Evolutionary conservation across 1,140 invertebrate genomes (phyloP).

Genomic region (Globodera rostochiensis): DNA sequence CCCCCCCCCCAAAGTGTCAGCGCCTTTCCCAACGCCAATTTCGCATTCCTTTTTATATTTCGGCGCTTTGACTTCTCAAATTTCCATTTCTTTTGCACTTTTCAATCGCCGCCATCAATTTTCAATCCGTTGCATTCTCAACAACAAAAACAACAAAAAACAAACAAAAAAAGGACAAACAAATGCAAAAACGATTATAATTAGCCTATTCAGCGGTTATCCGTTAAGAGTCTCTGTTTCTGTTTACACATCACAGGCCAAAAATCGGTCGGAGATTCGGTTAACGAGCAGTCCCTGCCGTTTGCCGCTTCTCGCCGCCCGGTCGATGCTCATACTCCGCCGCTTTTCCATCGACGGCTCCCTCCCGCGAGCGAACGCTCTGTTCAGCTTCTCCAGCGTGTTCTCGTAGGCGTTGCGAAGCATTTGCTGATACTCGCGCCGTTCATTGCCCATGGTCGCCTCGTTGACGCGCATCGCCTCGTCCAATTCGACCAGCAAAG

Average conservation of each 20-base stretch:
- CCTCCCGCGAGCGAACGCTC: background rate
- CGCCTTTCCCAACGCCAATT: too few relatives aligned
- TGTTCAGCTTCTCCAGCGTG: slow-evolving; percentile 42
- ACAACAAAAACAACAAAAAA: background rate
- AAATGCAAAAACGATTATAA: background rate
- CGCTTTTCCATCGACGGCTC: background rate
- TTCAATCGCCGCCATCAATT: too few relatives aligned
- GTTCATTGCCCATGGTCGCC: slow-evolving; percentile 45
- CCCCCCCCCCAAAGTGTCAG: too few relatives aligned
- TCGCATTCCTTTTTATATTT: too few relatives aligned
- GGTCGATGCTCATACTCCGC: background rate
- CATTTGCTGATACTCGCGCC: slow-evolving; percentile 54
- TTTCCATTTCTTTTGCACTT: too few relatives aligned
- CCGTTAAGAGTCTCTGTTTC: background rate
- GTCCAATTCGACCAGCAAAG: slow-evolving; percentile 43
- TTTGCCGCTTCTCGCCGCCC: background rate
- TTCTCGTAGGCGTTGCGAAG: slow-evolving; percentile 53
- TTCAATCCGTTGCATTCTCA: background rate
- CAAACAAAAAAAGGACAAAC: background rate
- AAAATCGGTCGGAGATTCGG: background rate
- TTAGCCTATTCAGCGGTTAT: too few relatives aligned
- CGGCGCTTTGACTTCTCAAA: too few relatives aligned
- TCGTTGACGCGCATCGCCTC: slow-evolving; percentile 50
- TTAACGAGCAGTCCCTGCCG: background rate
- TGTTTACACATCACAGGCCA: background rate